Percentiles rank a stretch among this genome's conserved stretches.
phyloP scores from a whole-genome alignment of 23 tunicate genomes.

The Corella eumyota region DNA sequence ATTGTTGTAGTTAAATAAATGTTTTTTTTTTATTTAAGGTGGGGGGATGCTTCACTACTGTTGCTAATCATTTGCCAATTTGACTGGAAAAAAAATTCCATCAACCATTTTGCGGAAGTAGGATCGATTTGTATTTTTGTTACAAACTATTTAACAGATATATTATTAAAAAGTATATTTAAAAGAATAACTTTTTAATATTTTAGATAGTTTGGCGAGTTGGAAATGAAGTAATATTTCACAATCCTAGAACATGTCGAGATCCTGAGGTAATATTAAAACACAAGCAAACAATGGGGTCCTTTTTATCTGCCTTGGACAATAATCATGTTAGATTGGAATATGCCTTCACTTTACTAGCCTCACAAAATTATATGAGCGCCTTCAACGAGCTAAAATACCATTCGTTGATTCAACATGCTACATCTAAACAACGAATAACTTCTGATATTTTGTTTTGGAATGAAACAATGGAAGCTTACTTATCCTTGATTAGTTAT shows the following conservation, averaged over 20 bases:
- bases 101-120: conserved; percentile 2
- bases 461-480: conserved; percentile 10
- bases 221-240: conserved; percentile 22
- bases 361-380: conserved; percentile 8
- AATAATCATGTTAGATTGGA: conserved; percentile 23
- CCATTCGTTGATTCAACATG: conserved; percentile 7
- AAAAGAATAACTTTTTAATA: not conserved
- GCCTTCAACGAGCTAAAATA: conserved; percentile 9
- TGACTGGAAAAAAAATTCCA: conserved; percentile 3
- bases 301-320: conserved; percentile 2
- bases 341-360: conserved; percentile 14
- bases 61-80: conserved; percentile 2
- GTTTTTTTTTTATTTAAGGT: too few species aligned
- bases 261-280: conserved; percentile 3
- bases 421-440: not conserved
- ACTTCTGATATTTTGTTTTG: conserved; percentile 3
- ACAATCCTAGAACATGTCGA: conserved; percentile 10
- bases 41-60: conserved; percentile 16
- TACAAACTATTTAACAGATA: too few species aligned
- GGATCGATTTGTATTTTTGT: too few species aligned
- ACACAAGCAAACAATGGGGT: conserved; percentile 2
- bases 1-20: too few species aligned
- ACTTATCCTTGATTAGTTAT: conserved; percentile 35
- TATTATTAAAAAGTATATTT: not conserved
- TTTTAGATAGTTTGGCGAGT: conserved; percentile 20